Conservation (phyloP, 2,797 vertebrate species). For the Acridotheres tristis region DNA sequence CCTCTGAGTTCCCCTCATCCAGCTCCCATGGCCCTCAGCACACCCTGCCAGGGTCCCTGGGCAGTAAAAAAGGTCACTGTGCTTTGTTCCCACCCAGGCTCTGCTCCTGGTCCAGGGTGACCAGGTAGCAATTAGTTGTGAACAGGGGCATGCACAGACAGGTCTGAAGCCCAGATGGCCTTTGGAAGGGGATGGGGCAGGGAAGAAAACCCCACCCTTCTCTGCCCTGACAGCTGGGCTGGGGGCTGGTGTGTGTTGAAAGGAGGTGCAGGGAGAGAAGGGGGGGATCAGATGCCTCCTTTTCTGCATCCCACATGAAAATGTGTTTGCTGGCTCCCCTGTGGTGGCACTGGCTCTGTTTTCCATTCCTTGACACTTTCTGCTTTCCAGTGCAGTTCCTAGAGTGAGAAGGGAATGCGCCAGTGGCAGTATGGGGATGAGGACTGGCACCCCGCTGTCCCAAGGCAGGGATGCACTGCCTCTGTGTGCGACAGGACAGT, state of each 20-base stretch:
- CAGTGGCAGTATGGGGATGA: fast-evolving
- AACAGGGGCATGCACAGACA: neutral
- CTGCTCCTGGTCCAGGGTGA: neutral
- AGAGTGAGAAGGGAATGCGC: neutral
- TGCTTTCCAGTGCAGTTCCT: fast-evolving
- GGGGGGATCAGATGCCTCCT: neutral
- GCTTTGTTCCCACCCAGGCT: neutral
- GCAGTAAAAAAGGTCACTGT: neutral
- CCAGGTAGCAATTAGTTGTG: neutral
- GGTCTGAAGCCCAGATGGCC: neutral
- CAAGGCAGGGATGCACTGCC: neutral
- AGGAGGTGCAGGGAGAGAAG: neutral
- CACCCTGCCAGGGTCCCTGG: neutral
- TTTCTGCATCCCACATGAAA: neutral
- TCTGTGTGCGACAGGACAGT: neutral
- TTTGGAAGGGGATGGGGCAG: neutral
- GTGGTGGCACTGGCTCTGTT: neutral
- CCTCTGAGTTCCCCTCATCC: fast-evolving
- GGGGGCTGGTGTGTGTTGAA: neutral
- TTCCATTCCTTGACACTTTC: neutral
- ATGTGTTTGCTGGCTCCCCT: neutral
- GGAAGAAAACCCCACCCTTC: neutral
- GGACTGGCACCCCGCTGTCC: neutral
- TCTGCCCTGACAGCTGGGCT: neutral
- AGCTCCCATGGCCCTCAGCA: neutral